phyloP scores from a whole-genome alignment of 1,140 invertebrate genomes.

The Ruditapes philippinarum region DNA sequence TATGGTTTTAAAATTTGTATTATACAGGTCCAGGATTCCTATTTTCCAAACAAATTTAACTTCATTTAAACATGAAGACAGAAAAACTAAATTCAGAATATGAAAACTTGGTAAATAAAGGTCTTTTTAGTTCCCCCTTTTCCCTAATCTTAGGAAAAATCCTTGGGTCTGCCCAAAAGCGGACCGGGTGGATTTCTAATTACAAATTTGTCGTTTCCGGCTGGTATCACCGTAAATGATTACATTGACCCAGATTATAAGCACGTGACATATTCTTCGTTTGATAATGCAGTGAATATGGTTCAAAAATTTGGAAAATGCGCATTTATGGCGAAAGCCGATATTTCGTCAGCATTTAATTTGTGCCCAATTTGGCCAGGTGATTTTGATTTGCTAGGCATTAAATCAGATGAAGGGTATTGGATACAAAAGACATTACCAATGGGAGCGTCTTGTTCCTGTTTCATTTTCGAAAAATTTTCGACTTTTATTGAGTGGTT shows the following conservation, averaged over 20 bases:
- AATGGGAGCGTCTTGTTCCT: neutral
- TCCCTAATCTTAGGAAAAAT: neutral
- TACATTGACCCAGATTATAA: constrained; percentile 20
- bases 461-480: neutral
- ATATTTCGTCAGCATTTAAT: constrained; percentile 62
- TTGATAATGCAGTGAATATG: constrained; percentile 55
- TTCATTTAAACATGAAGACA: neutral
- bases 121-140: neutral
- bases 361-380: neutral
- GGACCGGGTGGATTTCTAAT: neutral
- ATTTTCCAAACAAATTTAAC: neutral
- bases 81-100: neutral
- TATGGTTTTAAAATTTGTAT: neutral
- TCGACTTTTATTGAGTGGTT: neutral
- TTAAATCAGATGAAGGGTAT: neutral
- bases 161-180: neutral
- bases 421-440: neutral
- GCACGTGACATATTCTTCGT: constrained; percentile 33
- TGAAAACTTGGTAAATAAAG: neutral
- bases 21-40: neutral
- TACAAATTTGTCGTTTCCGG: constrained; percentile 38
- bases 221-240: constrained; percentile 10
- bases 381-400: neutral
- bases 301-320: constrained; percentile 34
- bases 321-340: constrained; percentile 36